Evolutionary conservation across 2,888 invertebrate genomes (phyloP), one percentile per base, ranked within the genome.

Genomic region (Dryococelus australis): DNA sequence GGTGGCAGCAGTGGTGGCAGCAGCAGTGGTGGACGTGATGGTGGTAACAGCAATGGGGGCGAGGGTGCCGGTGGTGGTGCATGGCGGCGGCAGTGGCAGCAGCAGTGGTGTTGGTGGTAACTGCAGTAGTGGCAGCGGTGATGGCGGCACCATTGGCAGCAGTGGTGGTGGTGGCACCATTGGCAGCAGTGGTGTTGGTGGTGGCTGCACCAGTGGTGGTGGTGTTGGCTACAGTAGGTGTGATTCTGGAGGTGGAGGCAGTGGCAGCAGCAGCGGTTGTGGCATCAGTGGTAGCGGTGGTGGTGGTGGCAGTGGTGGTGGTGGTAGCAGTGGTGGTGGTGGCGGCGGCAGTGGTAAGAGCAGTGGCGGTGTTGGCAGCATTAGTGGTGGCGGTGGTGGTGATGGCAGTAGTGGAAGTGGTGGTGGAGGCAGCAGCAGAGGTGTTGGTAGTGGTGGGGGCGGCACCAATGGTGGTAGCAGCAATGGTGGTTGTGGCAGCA

Each of bases 401-500:
- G 26, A 26, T 84, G 28, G 84, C 26, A 43, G 43, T 43, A 84
- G 35, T 84, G 26, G 84, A 13, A 28, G 84, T 84, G 26, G 84
- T 84, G 24, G 43, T 84, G 26, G 28, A 13, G 28, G 84, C 26
- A 28, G 84, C 26, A 84, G 84, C 24, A 28, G 84, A 13, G 26
- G 28, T 84, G 26, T 10, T 84, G 28, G 84, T 84, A 28, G 84
- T 84, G 26, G 84, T 84, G 26, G 35, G 8, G 26, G 84, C 26
- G 28, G 84, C 26, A 84, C 12, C 26, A 84, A 26, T 84, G 26
- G 28, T 84, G 28, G 84, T n/a, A n/a, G n/a, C n/a, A n/a, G n/a
- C n/a, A n/a, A n/a, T n/a, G n/a, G n/a, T n/a, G n/a, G n/a, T n/a
- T 84, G 84, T 84, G 28, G 84, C 26, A 84, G 28, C 26, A 84